phyloP scores from a whole-genome alignment of 2,797 vertebrate species.

The Hypotaenidia philippensis region DNA sequence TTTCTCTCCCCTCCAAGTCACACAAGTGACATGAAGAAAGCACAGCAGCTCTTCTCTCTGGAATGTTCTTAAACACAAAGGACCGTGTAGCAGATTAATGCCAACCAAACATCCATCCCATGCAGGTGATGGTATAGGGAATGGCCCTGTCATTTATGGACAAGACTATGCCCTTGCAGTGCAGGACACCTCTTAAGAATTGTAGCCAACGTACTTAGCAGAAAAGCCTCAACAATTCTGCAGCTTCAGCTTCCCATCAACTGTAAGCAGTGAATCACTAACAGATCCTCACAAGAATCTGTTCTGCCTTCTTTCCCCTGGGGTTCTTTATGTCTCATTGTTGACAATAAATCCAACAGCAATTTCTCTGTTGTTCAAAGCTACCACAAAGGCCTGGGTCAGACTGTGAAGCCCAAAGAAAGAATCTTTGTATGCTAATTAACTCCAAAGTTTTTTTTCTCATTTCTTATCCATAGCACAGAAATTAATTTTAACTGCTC shows the following conservation, averaged over 20 bases:
- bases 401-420: not conserved
- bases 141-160: not conserved
- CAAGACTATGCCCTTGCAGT: not conserved
- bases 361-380: not conserved
- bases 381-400: not conserved
- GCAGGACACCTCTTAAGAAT: not conserved
- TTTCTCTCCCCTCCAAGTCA: not conserved
- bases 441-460: not conserved
- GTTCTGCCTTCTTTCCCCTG: not conserved
- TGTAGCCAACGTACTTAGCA: fast-evolving
- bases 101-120: not conserved
- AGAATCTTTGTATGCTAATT: not conserved
- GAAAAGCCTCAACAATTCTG: not conserved
- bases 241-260: not conserved
- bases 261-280: not conserved
- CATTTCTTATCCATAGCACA: not conserved
- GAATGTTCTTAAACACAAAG: not conserved
- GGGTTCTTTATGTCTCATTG: not conserved
- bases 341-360: not conserved
- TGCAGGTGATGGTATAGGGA: not conserved
- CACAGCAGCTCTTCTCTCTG: not conserved
- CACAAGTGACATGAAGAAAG: not conserved
- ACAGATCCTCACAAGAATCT: not conserved
- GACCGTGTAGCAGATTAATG: not conserved
- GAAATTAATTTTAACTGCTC: slow-evolving; percentile 11